Percentiles rank a stretch among this genome's conserved stretches.
Conservation (phyloP, 2,113 vertebrate species). For the Thryonomys swinderianus region DNA sequence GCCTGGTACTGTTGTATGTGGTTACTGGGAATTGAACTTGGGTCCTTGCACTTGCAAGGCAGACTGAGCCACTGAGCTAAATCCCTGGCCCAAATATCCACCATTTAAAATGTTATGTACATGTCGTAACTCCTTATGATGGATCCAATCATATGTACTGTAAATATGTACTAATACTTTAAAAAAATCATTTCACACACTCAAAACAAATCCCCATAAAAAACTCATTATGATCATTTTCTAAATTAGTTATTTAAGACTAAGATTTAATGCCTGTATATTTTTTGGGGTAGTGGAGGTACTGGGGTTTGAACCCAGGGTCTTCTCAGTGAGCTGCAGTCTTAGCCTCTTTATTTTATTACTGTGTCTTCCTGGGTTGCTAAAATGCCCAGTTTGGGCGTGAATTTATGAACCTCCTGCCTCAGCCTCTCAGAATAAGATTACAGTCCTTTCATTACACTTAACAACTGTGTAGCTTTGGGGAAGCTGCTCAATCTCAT, state of each 20-base stretch:
- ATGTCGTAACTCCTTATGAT: background rate
- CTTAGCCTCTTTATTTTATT: background rate
- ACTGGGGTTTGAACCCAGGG: background rate
- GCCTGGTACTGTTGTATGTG: no score
- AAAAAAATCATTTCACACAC: background rate
- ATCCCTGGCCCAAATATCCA: no score
- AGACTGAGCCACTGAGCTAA: no score
- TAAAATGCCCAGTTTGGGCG: background rate
- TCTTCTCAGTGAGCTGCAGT: background rate
- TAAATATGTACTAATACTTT: background rate
- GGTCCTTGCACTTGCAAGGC: no score
- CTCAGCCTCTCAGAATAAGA: background rate
- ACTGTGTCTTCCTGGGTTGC: background rate
- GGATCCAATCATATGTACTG: background rate
- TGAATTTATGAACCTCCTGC: background rate
- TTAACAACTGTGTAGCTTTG: background rate
- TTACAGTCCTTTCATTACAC: background rate
- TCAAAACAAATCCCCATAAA: conserved; percentile 25
- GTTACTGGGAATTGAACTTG: no score
- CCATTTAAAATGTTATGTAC: background rate
- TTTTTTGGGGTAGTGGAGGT: background rate
- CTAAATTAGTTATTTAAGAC: conserved; percentile 25
- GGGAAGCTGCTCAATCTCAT: conserved; percentile 5
- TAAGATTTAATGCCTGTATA: background rate
- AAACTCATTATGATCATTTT: background rate